Conservation (phyloP, 2,113 vertebrate genomes). For the Phylloscopus trochilus region DNA sequence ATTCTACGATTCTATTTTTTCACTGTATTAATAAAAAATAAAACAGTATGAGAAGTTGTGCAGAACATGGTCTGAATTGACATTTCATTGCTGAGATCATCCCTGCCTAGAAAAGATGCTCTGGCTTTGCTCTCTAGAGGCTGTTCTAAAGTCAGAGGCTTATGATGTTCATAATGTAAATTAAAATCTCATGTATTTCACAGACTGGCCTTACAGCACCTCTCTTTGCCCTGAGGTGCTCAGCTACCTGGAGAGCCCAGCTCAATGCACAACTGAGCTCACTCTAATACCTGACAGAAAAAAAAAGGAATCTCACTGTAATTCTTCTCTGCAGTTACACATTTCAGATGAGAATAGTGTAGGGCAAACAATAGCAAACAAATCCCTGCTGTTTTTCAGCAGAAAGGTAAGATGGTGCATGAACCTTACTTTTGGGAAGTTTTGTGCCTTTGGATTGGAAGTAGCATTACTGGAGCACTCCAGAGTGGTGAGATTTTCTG, state of each 20-base stretch:
- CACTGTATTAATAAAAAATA: background rate
- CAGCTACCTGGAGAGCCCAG: background rate
- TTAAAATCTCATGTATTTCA: background rate
- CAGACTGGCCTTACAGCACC: background rate
- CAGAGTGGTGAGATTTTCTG: conserved; percentile 29
- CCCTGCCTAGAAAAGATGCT: background rate
- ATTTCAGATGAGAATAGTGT: background rate
- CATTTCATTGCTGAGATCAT: background rate
- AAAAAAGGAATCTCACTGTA: background rate
- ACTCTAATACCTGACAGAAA: background rate
- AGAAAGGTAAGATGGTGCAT: background rate
- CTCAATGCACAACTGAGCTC: background rate
- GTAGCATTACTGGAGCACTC: background rate
- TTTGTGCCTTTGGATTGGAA: background rate
- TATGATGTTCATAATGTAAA: background rate
- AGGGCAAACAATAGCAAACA: background rate
- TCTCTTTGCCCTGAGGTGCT: conserved; percentile 1
- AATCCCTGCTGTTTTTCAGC: background rate
- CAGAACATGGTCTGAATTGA: background rate
- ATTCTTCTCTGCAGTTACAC: background rate
- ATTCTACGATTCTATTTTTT: background rate
- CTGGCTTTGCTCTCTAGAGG: background rate
- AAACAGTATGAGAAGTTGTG: background rate
- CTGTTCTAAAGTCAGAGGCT: background rate
- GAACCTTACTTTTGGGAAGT: background rate